Base-by-base conservation (phyloP, 2,113 vertebrate genomes). In the Thinocorus orbignyianus region DNA sequence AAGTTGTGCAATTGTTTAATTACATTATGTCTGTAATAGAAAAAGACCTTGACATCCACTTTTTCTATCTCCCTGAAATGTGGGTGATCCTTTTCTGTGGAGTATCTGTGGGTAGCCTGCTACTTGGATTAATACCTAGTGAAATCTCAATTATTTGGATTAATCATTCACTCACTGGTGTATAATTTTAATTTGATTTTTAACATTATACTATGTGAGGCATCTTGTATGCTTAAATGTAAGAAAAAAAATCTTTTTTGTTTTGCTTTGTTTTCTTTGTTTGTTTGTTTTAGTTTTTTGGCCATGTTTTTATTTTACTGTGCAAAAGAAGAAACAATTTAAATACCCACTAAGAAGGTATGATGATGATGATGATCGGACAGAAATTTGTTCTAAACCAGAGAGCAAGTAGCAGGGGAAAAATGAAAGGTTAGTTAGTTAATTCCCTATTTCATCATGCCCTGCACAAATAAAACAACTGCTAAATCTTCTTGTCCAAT, bases 401-500 rank as follows among this genome's bases (percentile, higher is more conserved):
- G 19, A 69, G 8, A 80, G 3, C 18, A 90, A 69, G 10, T 2
- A 83, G 11, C 13, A 60, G 9, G 28, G 7, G n/a, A 74, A 85
- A 69, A 57, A 18, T 1, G 52, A 64, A 55, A 55, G 28, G 4
- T 41, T 46, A 49, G 13, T 66, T 44, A 70, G 2, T 48, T 44
- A 64, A 33, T 10, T 55, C 19, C 17, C 20, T 69, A 52, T 25
- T 61, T 42, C 4, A n/a, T n/a, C 4, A 57, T 2, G 13, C 80
- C 11, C 13, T 54, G 8, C n/a, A 3, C 41, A 64, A 82, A 51
- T 17, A 81, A 78, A 74, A 57, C n/a, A 93, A 80, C 71, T 24
- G 48, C 69, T 79, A 96, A 92, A 95, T 92, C 42, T 91, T 64
- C 9, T 85, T 35, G 90, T 95, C 62, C 72, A 69, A 65, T 58